Base-by-base conservation (phyloP, 2,797 vertebrate genomes). In the Distichodus sexfasciatus region DNA sequence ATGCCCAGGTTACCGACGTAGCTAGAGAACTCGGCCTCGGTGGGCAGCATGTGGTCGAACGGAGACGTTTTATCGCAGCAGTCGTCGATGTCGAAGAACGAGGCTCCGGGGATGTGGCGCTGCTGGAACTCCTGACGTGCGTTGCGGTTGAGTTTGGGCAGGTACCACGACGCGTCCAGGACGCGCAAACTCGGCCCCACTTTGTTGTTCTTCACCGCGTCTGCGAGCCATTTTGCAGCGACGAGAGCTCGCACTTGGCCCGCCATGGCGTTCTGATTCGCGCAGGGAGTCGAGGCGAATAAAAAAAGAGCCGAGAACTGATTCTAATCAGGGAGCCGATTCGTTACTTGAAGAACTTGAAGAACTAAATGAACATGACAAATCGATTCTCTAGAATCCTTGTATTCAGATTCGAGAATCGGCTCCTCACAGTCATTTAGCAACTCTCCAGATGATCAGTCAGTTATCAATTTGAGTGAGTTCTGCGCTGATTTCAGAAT, bases 71-170 rank as follows among this genome's bases (percentile, higher is more conserved):
- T 72, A 71, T 98, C 93, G 11, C 85, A 82, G 76, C 96, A 98
- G 7, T 93, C 91, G 71, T 97, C 94, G 1, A 99, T 93, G 65
- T 98, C 89, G 28, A 98, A 96, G 72, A 94, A 97, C 1, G 89
- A 90, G 1, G 95, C 85, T 0, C 95, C 95, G 0, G 95, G 93
- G 1, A 99, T 91, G 66, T 97, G 97, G 3, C 71, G 78, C 71
- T 91, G 91, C 2, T 29, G 66, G 62, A 95, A 98, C 71, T 99
- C 96, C 2, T 88, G 86, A n/a, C 69, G 84, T 1, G 93, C 87
- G 4, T 94, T 77, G 1, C 95, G 88, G 0, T 87, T 80, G 53
- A 89, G 78, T 79, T 93, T 93, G 0, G 94, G 92, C 0, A 96
- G 78, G 54, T 97, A 95, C 95, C 94, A 98, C 0, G 95, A 97